Evolutionary conservation across 2,888 invertebrate species (phyloP), one percentile per base, ranked within the genome.

Genomic region (Heliconius ethilla): DNA sequence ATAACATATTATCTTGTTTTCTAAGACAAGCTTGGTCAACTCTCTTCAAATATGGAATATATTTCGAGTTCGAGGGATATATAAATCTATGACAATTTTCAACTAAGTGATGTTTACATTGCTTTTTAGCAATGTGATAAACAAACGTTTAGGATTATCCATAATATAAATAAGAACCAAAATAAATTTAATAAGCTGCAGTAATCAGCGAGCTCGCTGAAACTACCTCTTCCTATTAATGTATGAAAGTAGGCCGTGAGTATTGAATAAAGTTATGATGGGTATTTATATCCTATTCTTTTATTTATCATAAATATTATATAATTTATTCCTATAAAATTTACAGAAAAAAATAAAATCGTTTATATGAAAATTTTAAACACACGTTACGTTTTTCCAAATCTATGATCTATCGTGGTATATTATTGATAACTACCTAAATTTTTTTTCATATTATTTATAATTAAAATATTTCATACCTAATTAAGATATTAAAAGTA

Each of bases 401-500:
- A 63, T 7, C 15, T 15, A 27, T 11, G 25, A 22, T 1, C 27
- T 27, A 11, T 63, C 27, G 25, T 27, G 13, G 62, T 63, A 15
- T 29, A 7, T 63, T 63, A 63, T 63, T 27, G 27, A 7, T 29
- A 9, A 27, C 3, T 63, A 29, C 1, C 63, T 63, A 4, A n/a
- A 27, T 63, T 27, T 6, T 29, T 63, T 59, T n/a, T 59, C 4
- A 10, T 27, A 27, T 25, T 3, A 62, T 62, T 62, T 11, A 62
- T 62, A 25, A 25, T 69, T 45, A 27, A 69, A 25, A 25, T 40
- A 69, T 13, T 69, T 15, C 25, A 13, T 69, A 45, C 15, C 25
- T 45, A 29, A 70, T 27, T 62, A 70, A 70, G 13, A 22, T 55
- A 65, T 55, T 37, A 11, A n/a, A 66, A 25, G 65, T 55, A 73